Base-by-base conservation (phyloP, 2,797 vertebrate genomes). In the Microtus agrestis region DNA sequence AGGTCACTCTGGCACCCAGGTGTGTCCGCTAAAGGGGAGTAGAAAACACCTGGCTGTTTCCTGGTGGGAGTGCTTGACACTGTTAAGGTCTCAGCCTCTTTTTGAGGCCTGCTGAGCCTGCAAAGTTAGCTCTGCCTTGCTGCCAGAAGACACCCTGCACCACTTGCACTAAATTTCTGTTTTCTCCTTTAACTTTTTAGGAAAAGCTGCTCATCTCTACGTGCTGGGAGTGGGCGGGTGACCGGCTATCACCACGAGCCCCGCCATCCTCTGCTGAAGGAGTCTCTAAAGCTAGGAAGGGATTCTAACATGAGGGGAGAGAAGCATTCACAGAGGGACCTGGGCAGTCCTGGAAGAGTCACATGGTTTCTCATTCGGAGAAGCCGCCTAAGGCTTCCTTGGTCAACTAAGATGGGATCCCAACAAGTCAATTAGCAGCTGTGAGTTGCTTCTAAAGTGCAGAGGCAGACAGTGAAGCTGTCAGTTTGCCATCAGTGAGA, bases 91-190 rank as follows among this genome's bases (percentile, higher is more conserved):
- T 6, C n/a, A 1, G 48, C 31, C 59, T 1, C 1, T n/a, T 23
- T 10, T 7, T 48, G 17, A 54, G 0, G 1, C 54, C 3, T 34
- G 1, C 21, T 25, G 46, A 37, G 1, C 71, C 29, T 17, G 17
- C 1, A 31, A 23, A 4, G 23, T 31, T 2, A 4, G 4, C 0
- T 43, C 51, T 5, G 6, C 0, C 0, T 12, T 0, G 6, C 0
- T 0, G 34, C 3, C 12, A 31, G 10, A 19, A 43, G 7, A 1
- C 3, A 59, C 25, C 29, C 6, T 10, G 48, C 5, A 8, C 21
- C 11, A 61, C 65, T 48, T 46, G 37, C 15, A 21, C 27, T 63
- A 31, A 31, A 63, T 82, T 2, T 34, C 48, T 51, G 46, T 71
- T 4, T 4, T 31, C 34, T 6, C 76, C 19, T 73, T 46, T n/a